Percentiles rank a stretch among this genome's conserved stretches.
Conservation (phyloP, 2,797 vertebrate species). For the Columba guinea region DNA sequence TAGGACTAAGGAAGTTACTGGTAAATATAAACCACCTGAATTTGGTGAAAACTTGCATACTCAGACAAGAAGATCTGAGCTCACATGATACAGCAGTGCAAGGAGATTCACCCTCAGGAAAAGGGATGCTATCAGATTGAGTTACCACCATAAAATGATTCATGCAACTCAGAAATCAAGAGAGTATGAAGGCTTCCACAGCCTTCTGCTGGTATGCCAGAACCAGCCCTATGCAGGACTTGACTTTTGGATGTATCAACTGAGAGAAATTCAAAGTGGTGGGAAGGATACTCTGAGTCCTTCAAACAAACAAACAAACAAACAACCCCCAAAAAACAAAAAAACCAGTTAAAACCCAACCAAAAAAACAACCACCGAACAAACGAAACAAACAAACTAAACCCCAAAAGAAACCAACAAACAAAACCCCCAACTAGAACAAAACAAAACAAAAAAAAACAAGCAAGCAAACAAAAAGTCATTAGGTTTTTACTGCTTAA, state of each 20-base stretch:
- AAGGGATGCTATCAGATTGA: not conserved
- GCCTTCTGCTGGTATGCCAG: not conserved
- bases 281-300: accelerated
- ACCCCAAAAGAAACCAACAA: not conserved
- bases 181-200: too few relatives aligned
- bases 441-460: not conserved
- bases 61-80: not conserved
- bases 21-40: not conserved
- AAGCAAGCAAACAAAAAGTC: not conserved
- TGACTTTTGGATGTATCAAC: not conserved
- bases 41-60: not conserved
- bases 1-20: not conserved
- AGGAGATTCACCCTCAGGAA: not conserved
- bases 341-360: too few relatives aligned
- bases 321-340: too few relatives aligned
- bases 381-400: not conserved
- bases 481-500: not conserved
- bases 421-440: too few relatives aligned
- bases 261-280: not conserved
- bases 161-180: not conserved
- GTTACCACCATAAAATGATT: not conserved
- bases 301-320: not conserved
- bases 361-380: not conserved
- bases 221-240: not conserved
- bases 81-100: not conserved